Evolutionary conservation across 1,140 invertebrate genomes (phyloP), one percentile per base, ranked within the genome.

Genomic region (Scaptodrosophila lebanonensis): DNA sequence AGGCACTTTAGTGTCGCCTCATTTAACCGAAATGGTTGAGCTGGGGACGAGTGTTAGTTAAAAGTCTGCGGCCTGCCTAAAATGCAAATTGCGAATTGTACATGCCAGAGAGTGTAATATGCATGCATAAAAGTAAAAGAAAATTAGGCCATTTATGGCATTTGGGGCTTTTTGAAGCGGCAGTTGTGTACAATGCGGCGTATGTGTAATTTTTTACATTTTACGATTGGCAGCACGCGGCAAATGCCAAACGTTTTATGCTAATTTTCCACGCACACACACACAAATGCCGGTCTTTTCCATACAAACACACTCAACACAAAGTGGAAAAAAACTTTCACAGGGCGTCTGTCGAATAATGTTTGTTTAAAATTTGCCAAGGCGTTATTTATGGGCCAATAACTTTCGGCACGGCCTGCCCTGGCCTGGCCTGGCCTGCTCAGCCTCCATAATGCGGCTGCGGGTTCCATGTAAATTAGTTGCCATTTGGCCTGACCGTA

Each of bases 331-430:
- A 39, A 77, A 77, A 77, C 73, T 79, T 77, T 77, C 73, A 58
- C 73, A 72, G 63, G 51, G n/a, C 68, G 53, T 60, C 56, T 59
- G 69, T 56, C 71, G 64, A 42, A 38, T 79, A 79, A 79, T 77
- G 73, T 77, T 77, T 77, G 68, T 77, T 77, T 79, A 77, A 73
- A 77, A 77, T 77, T 77, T 64, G 68, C 64, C 73, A 63, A 49
- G 51, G 68, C 73, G 73, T 77, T 77, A 79, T 77, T 77, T 77
- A 77, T 77, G 73, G 73, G 54, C 73, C 73, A 77, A 77, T 77
- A 77, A 77, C 73, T 79, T 77, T 77, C 72, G 79, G 73, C 67
- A 73, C 64, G 64, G 67, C 63, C 44, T 17, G 17, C 15, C 18
- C 5, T 12, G 16, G 7, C 43, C 59, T 20, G 20, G 16, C 33